phyloP scores from a whole-genome alignment of 64 coral and sea anemone species.

The Actinia equina region DNA sequence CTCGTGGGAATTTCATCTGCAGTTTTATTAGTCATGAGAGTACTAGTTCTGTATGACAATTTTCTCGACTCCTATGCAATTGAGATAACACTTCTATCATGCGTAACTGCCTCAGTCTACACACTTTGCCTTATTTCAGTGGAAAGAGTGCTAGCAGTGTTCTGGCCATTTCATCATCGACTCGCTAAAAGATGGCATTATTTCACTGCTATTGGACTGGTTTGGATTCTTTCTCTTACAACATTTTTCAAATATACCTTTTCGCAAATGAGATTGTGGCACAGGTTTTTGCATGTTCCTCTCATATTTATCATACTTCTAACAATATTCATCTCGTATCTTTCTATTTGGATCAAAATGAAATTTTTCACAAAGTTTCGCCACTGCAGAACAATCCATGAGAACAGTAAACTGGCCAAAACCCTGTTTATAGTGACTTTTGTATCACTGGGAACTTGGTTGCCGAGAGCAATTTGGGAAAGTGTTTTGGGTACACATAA shows the following conservation, averaged over 20 bases:
- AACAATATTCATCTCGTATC: not conserved
- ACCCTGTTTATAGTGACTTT: conserved; percentile 2
- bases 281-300: no score
- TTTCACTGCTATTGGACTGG: not conserved
- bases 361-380: not conserved
- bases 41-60: no score
- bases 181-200: not conserved
- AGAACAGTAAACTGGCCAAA: conserved; percentile 4
- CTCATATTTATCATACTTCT: not conserved
- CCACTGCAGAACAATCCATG: not conserved
- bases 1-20: no score
- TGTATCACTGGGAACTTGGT: not conserved
- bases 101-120: not conserved
- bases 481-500: no score
- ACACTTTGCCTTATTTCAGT: not conserved
- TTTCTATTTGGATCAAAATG: conserved; percentile 17
- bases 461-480: not conserved
- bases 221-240: not conserved
- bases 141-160: not conserved
- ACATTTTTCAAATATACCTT: no score
- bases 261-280: no score
- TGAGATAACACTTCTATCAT: not conserved
- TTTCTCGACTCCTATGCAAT: no score
- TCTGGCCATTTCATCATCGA: not conserved
- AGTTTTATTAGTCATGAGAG: no score